Percentiles rank a stretch among this genome's conserved stretches.
Evolutionary conservation across 2,113 vertebrate genomes (phyloP).

Genomic region (Oncorhynchus gorbuscha): DNA sequence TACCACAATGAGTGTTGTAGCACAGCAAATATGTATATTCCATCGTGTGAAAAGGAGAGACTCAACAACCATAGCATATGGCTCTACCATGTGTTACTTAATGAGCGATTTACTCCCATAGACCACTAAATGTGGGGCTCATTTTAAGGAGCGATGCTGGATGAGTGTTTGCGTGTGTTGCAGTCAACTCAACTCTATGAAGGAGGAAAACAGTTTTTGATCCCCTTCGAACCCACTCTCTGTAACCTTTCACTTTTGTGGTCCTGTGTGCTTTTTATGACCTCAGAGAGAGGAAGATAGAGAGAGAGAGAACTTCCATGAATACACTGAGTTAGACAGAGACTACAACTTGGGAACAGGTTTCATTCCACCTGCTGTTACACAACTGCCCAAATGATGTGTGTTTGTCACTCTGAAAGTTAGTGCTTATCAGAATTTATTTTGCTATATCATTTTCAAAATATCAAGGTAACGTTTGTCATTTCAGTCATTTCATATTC

Average conservation of each 20-base stretch:
- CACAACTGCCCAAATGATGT: not conserved
- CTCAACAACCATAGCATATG: constrained; percentile 68
- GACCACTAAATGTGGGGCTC: constrained; percentile 73
- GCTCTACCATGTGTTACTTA: constrained; percentile 73
- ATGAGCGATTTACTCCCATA: constrained; percentile 75
- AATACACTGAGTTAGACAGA: not conserved
- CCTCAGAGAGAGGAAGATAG: not conserved
- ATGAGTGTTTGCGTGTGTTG: constrained; percentile 51
- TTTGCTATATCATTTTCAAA: not conserved
- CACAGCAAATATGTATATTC: constrained; percentile 51
- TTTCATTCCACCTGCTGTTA: constrained; percentile 36
- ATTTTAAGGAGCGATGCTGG: constrained; percentile 63
- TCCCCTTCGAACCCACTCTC: constrained; percentile 9
- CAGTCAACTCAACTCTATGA: constrained; percentile 48
- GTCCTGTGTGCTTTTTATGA: constrained; percentile 3
- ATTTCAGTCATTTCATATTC: constrained; percentile 1
- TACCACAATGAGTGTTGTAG: constrained; percentile 36
- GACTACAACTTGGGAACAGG: constrained; percentile 5
- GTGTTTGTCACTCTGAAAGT: not conserved
- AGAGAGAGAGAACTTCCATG: not conserved
- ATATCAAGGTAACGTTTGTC: not conserved
- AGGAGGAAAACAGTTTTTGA: constrained; percentile 6
- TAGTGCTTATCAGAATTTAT: not conserved
- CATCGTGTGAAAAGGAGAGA: constrained; percentile 60
- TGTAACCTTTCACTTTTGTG: constrained; percentile 46